Evolutionary conservation across 2,113 vertebrate species (phyloP).

Genomic region (Sakesphorus luctuosus): DNA sequence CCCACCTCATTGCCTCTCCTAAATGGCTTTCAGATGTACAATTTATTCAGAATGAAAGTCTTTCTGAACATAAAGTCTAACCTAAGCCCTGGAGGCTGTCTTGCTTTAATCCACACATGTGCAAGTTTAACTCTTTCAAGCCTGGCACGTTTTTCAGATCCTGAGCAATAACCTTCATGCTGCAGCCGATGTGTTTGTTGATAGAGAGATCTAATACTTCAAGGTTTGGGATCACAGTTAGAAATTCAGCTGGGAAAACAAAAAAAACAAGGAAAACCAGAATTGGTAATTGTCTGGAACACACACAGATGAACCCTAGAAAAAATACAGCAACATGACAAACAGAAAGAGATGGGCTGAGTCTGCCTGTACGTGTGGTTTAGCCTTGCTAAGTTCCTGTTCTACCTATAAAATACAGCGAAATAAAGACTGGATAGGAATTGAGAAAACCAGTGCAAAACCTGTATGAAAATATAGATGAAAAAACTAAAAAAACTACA

Average conservation of each 20-base stretch:
- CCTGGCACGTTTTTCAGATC: constrained; percentile 71
- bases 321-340: background rate
- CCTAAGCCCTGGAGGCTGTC: constrained; percentile 77
- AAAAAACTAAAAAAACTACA: background rate
- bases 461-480: background rate
- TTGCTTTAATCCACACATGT: constrained; percentile 81
- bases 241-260: constrained; percentile 66
- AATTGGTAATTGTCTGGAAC: background rate
- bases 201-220: constrained; percentile 85
- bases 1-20: constrained; percentile 40
- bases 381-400: background rate
- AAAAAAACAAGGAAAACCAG: background rate
- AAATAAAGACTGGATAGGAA: background rate
- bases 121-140: constrained; percentile 80
- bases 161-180: constrained; percentile 72
- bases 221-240: constrained; percentile 72
- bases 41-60: constrained; percentile 17
- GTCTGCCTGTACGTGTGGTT: background rate
- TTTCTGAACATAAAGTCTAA: constrained; percentile 68
- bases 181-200: constrained; percentile 78
- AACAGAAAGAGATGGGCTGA: background rate
- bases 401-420: background rate
- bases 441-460: background rate
- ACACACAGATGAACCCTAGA: background rate
- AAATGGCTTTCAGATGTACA: constrained; percentile 62